Percentiles rank a stretch among this genome's conserved stretches.
These are phyloP conservation scores for Temnothorax unifasciatus DNA, from an alignment of 2,888 invertebrate genomes.

Conservation along the genomic window DNA sequence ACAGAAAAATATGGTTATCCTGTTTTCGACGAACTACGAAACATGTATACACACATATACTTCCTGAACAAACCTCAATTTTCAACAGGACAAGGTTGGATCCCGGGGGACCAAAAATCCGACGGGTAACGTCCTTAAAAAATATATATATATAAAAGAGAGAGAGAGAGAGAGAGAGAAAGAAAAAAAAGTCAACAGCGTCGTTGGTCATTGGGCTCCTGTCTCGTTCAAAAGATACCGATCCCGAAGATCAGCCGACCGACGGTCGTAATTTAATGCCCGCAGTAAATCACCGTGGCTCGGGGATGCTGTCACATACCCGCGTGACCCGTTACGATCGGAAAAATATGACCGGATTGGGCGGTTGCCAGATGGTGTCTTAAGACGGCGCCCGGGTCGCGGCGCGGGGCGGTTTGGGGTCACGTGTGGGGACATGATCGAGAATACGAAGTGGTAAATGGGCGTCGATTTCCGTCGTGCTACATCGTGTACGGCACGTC, in stretches of 20 bases:
- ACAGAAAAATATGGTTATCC: constrained; percentile 32
- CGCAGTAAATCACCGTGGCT: constrained; percentile 68
- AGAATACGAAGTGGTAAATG: constrained; percentile 52
- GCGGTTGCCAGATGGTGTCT: constrained; percentile 58
- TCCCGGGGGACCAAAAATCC: constrained; percentile 38
- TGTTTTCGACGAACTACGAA: constrained; percentile 17
- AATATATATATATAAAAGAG: not conserved
- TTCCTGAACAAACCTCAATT: constrained; percentile 28
- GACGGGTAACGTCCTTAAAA: constrained; percentile 13
- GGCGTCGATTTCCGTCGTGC: constrained; percentile 37
- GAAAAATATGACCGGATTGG: constrained; percentile 71
- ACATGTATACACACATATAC: constrained; percentile 11
- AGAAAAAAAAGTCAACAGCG: constrained; percentile 26
- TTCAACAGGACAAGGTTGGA: constrained; percentile 34
- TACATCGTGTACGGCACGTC: constrained; percentile 49
- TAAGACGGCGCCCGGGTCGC: constrained; percentile 22
- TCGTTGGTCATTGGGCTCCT: constrained; percentile 33
- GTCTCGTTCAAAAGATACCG: constrained; percentile 57
- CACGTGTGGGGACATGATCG: constrained; percentile 50
- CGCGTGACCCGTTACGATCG: constrained; percentile 60
- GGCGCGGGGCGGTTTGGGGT: constrained; percentile 25
- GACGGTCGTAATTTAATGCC: constrained; percentile 71
- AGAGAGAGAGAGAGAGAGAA: not conserved
- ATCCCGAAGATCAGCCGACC: constrained; percentile 67
- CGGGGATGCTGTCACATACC: constrained; percentile 59